A percentile compares a stretch with the other conserved stretches of the same genome.
Conservation (phyloP, 2,797 vertebrate species). For the Microcaecilia unicolor region DNA sequence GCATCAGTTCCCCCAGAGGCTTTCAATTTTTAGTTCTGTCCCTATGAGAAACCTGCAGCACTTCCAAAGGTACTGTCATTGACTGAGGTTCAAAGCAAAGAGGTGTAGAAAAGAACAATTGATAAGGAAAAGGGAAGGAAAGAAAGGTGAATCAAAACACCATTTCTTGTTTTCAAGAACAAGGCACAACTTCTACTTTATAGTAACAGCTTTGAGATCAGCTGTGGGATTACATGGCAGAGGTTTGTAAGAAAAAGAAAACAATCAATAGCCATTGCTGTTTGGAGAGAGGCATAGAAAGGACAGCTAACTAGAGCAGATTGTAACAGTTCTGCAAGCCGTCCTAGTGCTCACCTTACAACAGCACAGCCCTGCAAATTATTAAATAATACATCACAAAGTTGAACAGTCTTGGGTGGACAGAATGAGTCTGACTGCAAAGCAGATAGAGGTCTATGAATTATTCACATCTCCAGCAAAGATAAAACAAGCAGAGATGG, state of each 20-base stretch:
- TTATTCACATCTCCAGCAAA: constrained; percentile 75
- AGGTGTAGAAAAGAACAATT: constrained; percentile 36
- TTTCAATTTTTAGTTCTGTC: constrained; percentile 32
- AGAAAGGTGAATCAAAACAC: constrained; percentile 46
- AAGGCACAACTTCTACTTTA: constrained; percentile 64
- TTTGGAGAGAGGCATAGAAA: constrained; percentile 70
- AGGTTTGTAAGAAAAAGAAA: constrained; percentile 52
- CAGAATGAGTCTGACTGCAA: constrained; percentile 75
- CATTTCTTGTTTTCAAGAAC: constrained; percentile 59
- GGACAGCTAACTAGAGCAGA: constrained; percentile 72
- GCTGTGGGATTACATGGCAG: constrained; percentile 60
- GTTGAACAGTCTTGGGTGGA: constrained; percentile 73
- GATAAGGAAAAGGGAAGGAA: constrained; percentile 25
- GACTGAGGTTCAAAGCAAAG: constrained; percentile 27
- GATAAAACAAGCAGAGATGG: constrained; percentile 71
- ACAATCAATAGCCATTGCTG: constrained; percentile 71
- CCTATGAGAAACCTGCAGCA: constrained; percentile 32
- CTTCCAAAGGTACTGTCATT: constrained; percentile 31
- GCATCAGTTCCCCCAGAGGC: constrained; percentile 35
- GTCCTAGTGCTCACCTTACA: constrained; percentile 72
- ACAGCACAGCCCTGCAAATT: constrained; percentile 73
- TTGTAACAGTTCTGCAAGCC: constrained; percentile 76
- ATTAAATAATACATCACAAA: constrained; percentile 90
- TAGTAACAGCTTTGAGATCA: constrained; percentile 66
- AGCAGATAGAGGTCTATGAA: constrained; percentile 74